Base-by-base conservation (phyloP, 2,888 invertebrate genomes). In the Acleris emargana region DNA sequence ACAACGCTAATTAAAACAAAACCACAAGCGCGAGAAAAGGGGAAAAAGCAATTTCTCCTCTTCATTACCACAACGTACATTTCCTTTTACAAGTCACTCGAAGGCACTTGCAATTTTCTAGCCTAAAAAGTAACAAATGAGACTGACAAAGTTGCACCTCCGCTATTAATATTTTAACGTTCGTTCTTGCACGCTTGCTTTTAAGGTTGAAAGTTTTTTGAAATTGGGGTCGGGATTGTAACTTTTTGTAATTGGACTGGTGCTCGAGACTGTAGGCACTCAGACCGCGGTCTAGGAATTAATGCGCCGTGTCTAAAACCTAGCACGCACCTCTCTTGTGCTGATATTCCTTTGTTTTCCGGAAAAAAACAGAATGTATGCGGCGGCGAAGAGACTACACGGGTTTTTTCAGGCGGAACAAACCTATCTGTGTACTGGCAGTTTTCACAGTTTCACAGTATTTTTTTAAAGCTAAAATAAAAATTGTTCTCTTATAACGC, bases 241-340 rank as follows among this genome's bases (percentile, higher is more conserved):
- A 32, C 68, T 43, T 79, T 82, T 73, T 70, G 59, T 43, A 59
- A 32, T 22, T 70, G 59, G 57, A 42, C 22, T 52, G 63, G 73
- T 76, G 77, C 89, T 88, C 83, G 86, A 89, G 89, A 89, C 87
- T 82, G 84, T 85, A 85, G 86, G 87, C 86, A 82, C 83, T 85
- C 80, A 80, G 79, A 73, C 79, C 73, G 77, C 75, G 79, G 87
- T 86, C 88, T 88, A 87, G 86, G 82, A 87, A 89, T 89, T 89
- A 91, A 89, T 89, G 89, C 85, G 76, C 80, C 85, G 77, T 86
- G 83, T 81, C 86, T 88, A 83, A 88, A 87, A 82, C 86, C 76
- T 74, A 75, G 79, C 87, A 87, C 87, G 87, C 86, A 87, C 81
- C 77, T 79, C 76, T 68, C 73, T 73, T 72, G 75, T 78, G 58